phyloP scores from a whole-genome alignment of 2,888 invertebrate genomes.

The Fragum fragum region DNA sequence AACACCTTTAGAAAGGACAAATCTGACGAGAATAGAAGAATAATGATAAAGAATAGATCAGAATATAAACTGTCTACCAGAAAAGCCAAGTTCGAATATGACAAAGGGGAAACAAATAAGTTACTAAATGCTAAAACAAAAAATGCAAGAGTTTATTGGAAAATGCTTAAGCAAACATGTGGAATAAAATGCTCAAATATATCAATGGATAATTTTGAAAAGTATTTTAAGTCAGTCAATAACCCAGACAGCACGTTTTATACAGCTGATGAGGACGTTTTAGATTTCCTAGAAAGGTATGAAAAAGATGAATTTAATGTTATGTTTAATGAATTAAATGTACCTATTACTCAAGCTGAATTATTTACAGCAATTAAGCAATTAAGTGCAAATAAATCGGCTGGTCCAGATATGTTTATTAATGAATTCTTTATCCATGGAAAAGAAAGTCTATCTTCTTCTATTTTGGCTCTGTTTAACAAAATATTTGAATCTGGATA shows the following conservation, averaged over 20 bases:
- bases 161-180: constrained; percentile 26
- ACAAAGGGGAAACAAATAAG: constrained; percentile 28
- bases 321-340: constrained; percentile 21
- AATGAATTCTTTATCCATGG: constrained; percentile 22
- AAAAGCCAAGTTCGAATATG: constrained; percentile 26
- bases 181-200: constrained; percentile 20
- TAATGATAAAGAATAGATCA: constrained; percentile 16
- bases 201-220: constrained; percentile 14
- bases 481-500: constrained; percentile 14
- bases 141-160: no score
- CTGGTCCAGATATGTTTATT: constrained; percentile 8
- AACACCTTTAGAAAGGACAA: constrained; percentile 23
- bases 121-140: constrained; percentile 5
- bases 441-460: neutral
- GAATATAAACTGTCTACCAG: constrained; percentile 29
- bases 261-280: constrained; percentile 32
- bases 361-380: constrained; percentile 21
- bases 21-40: constrained; percentile 29
- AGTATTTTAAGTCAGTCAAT: constrained; percentile 27
- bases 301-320: constrained; percentile 9
- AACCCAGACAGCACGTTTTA: constrained; percentile 25
- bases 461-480: neutral
- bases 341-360: neutral
- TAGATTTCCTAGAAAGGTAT: constrained; percentile 27
- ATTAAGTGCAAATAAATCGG: constrained; percentile 8